A percentile compares a stretch with the other conserved stretches of the same genome.
phyloP scores from a whole-genome alignment of 1,140 invertebrate species.

The Trypoxylus dichotomus region DNA sequence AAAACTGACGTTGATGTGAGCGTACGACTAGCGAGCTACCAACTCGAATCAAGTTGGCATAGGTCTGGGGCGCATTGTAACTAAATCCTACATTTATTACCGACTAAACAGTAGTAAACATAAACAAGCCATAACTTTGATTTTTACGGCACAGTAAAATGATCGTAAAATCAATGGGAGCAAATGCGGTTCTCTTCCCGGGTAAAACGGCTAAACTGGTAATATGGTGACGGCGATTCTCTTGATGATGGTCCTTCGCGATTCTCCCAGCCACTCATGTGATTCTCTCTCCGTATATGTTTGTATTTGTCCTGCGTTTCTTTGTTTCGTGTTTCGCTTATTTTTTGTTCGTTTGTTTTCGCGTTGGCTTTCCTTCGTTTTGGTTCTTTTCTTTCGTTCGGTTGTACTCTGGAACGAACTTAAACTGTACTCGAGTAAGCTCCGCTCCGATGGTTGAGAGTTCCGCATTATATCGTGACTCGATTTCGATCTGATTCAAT shows the following conservation, averaged over 20 bases:
- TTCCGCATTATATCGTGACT: slow-evolving; percentile 35
- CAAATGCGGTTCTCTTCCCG: slow-evolving; percentile 40
- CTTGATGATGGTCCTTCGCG: background rate
- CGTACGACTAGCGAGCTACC: slow-evolving; percentile 37
- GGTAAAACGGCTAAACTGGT: background rate
- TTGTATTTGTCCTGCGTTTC: background rate
- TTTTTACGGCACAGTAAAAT: slow-evolving; percentile 53
- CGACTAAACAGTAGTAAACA: slow-evolving; percentile 53
- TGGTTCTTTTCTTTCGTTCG: background rate
- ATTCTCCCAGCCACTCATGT: background rate
- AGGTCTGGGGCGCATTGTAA: slow-evolving; percentile 50
- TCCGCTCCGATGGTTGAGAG: background rate
- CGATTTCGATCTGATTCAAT: slow-evolving; percentile 34
- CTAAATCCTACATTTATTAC: slow-evolving; percentile 54
- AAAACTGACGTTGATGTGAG: slow-evolving; percentile 50
- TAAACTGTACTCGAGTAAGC: background rate
- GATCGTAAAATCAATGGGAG: slow-evolving; percentile 53
- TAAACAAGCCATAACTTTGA: slow-evolving; percentile 54
- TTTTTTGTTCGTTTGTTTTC: background rate
- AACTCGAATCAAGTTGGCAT: slow-evolving; percentile 46
- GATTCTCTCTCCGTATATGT: background rate
- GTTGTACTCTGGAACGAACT: background rate
- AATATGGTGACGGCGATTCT: background rate
- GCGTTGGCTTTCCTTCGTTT: background rate
- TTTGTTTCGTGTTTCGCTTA: background rate